Evolutionary conservation across 2,797 vertebrate genomes (phyloP).

Genomic region (Sphenopsis melanotis): DNA sequence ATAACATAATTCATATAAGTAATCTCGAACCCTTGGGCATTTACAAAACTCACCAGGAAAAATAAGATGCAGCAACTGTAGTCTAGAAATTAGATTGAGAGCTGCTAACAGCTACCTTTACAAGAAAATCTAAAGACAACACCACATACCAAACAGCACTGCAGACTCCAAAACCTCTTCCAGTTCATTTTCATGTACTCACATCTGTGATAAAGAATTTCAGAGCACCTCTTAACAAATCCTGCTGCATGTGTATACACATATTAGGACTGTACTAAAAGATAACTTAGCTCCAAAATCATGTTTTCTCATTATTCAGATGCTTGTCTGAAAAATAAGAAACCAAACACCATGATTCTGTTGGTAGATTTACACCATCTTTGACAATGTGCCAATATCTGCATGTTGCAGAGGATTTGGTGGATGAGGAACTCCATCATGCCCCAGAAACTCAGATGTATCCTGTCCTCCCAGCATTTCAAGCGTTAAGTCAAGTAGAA

Average conservation of each 20-base stretch:
- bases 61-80: neutral
- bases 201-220: neutral
- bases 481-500: neutral
- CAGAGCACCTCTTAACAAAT: neutral
- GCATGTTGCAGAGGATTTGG: neutral
- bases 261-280: neutral
- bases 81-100: neutral
- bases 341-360: neutral
- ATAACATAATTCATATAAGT: neutral
- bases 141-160: neutral
- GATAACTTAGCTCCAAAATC: neutral
- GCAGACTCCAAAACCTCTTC: neutral
- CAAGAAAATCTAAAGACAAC: neutral
- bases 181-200: neutral
- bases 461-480: neutral
- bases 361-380: neutral
- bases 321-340: neutral
- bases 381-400: neutral
- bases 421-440: neutral
- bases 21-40: neutral
- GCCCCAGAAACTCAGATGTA: neutral
- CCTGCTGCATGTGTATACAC: neutral
- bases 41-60: neutral
- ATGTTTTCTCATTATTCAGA: neutral
- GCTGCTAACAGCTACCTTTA: neutral